Evolutionary conservation across 2,113 vertebrate species (phyloP).

Genomic region (Picathartes gymnocephalus): DNA sequence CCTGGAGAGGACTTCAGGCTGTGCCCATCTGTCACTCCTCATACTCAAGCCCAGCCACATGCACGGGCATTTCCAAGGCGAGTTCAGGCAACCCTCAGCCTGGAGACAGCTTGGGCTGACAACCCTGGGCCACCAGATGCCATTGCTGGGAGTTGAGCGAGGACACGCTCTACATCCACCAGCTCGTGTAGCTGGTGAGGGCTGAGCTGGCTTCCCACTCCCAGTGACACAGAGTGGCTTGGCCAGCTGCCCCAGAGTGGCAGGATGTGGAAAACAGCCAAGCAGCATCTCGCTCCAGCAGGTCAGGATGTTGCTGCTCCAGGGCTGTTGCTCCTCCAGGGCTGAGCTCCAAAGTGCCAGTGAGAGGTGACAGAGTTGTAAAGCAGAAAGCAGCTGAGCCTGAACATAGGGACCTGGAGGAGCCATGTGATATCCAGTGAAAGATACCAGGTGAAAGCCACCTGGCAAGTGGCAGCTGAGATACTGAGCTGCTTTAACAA

Average conservation of each 20-base stretch:
- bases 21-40: accelerated
- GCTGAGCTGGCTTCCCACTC: neutral
- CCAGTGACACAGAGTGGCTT: accelerated
- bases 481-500: neutral
- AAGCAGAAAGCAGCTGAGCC: neutral
- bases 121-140: neutral
- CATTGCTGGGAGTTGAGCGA: accelerated
- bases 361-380: neutral
- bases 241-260: neutral
- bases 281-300: neutral
- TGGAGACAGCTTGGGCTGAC: neutral
- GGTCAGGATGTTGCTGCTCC: neutral
- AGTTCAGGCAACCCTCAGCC: neutral
- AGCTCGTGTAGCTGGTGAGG: neutral
- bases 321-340: neutral
- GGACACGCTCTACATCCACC: neutral
- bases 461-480: neutral
- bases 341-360: neutral
- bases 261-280: neutral
- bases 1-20: neutral
- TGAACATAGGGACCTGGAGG: neutral
- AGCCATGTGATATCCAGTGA: neutral
- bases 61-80: accelerated
- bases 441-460: neutral
- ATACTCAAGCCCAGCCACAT: accelerated